Evolutionary conservation across 2,113 vertebrate species (phyloP), one percentile per base, ranked within the genome.

Genomic region (Albula goreensis): DNA sequence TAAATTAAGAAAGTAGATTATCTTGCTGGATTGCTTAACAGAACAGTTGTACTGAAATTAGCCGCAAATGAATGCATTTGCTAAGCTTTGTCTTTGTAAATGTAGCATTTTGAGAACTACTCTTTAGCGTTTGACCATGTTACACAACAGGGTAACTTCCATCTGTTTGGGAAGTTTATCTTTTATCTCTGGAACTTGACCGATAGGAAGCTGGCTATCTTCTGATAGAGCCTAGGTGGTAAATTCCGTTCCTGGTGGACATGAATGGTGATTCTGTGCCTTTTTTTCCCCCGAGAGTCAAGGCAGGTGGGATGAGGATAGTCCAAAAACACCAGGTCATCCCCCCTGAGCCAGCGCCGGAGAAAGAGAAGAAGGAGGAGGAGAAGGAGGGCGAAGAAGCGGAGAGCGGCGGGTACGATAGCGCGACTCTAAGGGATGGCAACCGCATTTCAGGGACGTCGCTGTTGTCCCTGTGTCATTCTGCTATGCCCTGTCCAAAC

Each of bases 271-370:
- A n/a, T 74, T 31, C 2, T 22, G 70, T 74, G n/a, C n/a, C 22
- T 74, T n/a, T 74, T 74, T 74, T 6, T 1, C 93, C 80, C n/a
- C 0, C 96, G 95, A 13, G 90, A 99, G 98, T 99, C 66, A 99
- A 98, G 92, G 98, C 97, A 79, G 98, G 98, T 15, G 98, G 98
- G 0, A 99, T 98, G 98, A 96, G 98, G 87, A 99, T 99, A 90
- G 98, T 99, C 88, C 98, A 99, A 95, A 99, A 99, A 90, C 98
- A 99, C 89, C 97, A 97, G 89, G 83, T 63, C 97, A 97, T 48
- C 90, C 78, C 97, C 96, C 85, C 96, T 96, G 9, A 96, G 95
- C 92, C 96, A 97, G n/a, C 10, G 7, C 10, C 10, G 70, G 97
- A 98, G 81, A 96, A 74, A 31, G 70, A 74, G 8, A 74, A 74